phyloP scores from a whole-genome alignment of 2,888 invertebrate species.

The Pseudanteris insignis region DNA sequence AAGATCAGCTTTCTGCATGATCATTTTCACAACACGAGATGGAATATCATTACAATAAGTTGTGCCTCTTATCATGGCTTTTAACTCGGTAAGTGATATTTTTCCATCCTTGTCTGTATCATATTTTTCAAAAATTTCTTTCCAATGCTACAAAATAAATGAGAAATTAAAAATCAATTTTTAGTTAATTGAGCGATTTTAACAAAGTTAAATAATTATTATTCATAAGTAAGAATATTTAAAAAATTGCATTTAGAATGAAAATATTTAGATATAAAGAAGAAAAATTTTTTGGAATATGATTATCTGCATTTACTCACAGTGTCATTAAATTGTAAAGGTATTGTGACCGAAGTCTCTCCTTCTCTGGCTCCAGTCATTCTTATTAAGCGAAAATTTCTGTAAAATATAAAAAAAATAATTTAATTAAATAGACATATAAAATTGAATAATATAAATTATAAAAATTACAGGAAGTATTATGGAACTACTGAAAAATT shows the following conservation, averaged over 20 bases:
- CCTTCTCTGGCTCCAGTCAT: constrained; percentile 60
- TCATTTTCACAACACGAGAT: constrained; percentile 73
- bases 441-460: neutral
- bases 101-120: constrained; percentile 77
- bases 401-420: constrained; percentile 5
- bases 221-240: neutral
- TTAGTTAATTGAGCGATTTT: no score
- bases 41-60: constrained; percentile 77
- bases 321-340: constrained; percentile 60
- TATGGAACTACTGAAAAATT: neutral
- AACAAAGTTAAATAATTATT: no score
- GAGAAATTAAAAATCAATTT: no score
- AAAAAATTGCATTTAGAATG: neutral
- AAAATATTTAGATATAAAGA: constrained; percentile 9
- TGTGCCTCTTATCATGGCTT: constrained; percentile 71
- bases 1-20: constrained; percentile 74
- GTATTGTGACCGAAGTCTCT: constrained; percentile 60
- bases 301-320: constrained; percentile 58
- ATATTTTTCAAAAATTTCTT: constrained; percentile 68
- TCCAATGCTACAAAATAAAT: constrained; percentile 63
- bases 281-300: constrained; percentile 10
- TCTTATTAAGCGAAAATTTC: constrained; percentile 49
- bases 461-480: neutral
- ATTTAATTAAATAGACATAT: neutral
- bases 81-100: constrained; percentile 75